These are phyloP conservation scores for Atta colombica DNA, from an alignment of 1,140 invertebrate species.

Conservation along the genomic window DNA sequence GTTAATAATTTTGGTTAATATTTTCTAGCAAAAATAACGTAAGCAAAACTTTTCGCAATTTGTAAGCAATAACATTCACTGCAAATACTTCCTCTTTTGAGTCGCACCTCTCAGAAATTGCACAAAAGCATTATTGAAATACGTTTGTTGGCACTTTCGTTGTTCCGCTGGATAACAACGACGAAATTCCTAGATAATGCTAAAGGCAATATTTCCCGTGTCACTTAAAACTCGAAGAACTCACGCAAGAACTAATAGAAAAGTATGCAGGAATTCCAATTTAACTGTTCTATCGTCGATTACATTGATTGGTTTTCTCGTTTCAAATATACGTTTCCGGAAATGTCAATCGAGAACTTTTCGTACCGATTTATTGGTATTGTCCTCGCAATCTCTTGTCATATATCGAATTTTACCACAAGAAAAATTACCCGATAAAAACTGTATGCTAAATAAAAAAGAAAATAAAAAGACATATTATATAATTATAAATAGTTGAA, in stretches of 20 bases:
- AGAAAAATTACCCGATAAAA: background rate
- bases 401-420: conserved; percentile 31
- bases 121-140: conserved; percentile 51
- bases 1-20: no score
- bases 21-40: background rate
- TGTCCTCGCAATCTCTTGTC: conserved; percentile 17
- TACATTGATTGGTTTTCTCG: conserved; percentile 57
- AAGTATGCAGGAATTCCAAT: conserved; percentile 59
- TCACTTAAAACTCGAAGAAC: conserved; percentile 46
- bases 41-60: conserved; percentile 6
- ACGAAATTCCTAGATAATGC: conserved; percentile 12
- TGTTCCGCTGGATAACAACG: background rate
- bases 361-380: conserved; percentile 4
- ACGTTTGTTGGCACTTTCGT: conserved; percentile 35
- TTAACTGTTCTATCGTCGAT: conserved; percentile 52
- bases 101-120: background rate
- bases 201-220: conserved; percentile 32
- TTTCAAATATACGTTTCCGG: conserved; percentile 19
- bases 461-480: background rate
- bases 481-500: background rate
- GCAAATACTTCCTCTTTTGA: background rate
- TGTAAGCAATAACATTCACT: background rate
- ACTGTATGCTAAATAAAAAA: background rate
- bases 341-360: conserved; percentile 45
- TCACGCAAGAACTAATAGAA: conserved; percentile 40